phyloP scores from a whole-genome alignment of 2,888 invertebrate genomes.

The Ischnura elegans region DNA sequence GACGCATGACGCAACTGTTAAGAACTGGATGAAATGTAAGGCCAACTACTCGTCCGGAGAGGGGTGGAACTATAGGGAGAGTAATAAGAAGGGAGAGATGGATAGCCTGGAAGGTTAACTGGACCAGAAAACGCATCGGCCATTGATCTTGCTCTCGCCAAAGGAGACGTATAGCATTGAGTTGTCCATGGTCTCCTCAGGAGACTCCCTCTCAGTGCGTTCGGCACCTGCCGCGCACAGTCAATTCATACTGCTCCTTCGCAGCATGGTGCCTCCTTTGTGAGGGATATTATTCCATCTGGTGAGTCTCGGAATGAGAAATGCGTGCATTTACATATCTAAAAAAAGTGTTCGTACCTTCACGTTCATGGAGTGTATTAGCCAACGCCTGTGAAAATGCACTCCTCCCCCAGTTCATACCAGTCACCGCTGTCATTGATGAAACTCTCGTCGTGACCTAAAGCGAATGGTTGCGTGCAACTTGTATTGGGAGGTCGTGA shows the following conservation, averaged over 20 bases:
- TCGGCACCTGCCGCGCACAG: neutral
- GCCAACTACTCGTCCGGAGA: neutral
- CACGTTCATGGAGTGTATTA: neutral
- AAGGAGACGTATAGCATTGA: neutral
- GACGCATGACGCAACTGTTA: neutral
- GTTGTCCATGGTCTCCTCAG: neutral
- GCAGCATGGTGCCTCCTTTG: neutral
- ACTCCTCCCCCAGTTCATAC: neutral
- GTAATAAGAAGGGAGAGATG: neutral
- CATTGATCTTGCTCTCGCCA: neutral
- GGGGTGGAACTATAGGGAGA: neutral
- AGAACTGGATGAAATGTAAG: neutral
- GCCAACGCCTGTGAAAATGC: neutral
- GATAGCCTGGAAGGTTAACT: neutral
- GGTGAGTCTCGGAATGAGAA: neutral
- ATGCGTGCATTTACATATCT: constrained; percentile 14
- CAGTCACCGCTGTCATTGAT: neutral
- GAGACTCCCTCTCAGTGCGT: neutral
- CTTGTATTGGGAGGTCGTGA: neutral
- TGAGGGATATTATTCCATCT: neutral
- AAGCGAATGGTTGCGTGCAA: neutral
- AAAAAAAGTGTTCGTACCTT: neutral
- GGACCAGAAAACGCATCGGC: constrained; percentile 19
- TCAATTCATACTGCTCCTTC: neutral
- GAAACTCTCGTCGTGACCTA: neutral